Evolutionary conservation across 1,140 invertebrate species (phyloP).

Genomic region (Cataglyphis hispanica): DNA sequence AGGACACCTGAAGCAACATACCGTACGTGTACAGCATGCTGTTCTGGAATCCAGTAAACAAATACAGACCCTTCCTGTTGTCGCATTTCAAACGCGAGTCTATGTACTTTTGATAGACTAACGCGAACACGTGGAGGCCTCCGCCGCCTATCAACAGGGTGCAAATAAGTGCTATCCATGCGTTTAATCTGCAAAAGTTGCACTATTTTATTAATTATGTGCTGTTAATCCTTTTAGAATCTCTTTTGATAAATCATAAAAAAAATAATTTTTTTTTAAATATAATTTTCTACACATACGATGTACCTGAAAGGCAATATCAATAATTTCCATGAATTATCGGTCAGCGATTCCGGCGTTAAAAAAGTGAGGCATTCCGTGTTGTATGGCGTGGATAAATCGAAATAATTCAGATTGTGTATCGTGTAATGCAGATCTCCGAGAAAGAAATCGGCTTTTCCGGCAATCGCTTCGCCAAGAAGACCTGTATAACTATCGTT

Average conservation of each 20-base stretch:
- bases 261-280: not conserved
- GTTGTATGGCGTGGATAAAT: constrained; percentile 92
- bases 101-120: constrained; percentile 82
- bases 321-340: constrained; percentile 94
- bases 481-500: constrained; percentile 90
- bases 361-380: constrained; percentile 94
- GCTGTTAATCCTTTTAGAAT: not conserved
- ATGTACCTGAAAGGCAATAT: constrained; percentile 91
- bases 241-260: not conserved
- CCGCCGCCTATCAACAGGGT: constrained; percentile 88
- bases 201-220: not conserved
- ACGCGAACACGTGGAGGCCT: constrained; percentile 87
- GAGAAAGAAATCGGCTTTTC: constrained; percentile 91
- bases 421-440: constrained; percentile 92
- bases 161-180: constrained; percentile 89
- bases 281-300: not conserved
- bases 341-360: constrained; percentile 91
- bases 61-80: constrained; percentile 86
- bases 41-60: constrained; percentile 90
- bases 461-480: constrained; percentile 90
- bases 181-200: constrained; percentile 86
- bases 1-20: constrained; percentile 92
- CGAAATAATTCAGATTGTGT: constrained; percentile 89
- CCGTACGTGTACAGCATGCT: constrained; percentile 92
- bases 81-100: constrained; percentile 75